Evolutionary conservation across 1,140 invertebrate species (phyloP), one percentile per base, ranked within the genome.

Genomic region (Nebria ingens): DNA sequence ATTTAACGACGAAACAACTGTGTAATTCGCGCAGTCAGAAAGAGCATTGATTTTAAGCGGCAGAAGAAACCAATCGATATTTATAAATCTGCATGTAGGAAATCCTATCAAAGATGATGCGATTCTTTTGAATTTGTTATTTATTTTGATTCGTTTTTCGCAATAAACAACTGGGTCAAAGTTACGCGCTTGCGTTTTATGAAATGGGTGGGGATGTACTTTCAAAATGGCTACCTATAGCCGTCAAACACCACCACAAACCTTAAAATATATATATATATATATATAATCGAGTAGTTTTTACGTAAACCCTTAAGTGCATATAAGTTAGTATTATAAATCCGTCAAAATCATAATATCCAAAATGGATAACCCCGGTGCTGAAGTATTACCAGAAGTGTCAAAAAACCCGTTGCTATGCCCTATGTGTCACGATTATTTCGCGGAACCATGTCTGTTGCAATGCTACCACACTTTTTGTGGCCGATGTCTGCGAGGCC

Each of bases 391-490:
- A n/a, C 61, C 69, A 60, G 68, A 70, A 29, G 68, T 68, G 55
- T 63, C 66, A 12, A 71, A 65, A 72, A 85, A 83, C 65, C 83
- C 83, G 0, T 68, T 86, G 9, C 67, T 82, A 13, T 86, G 83
- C 64, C 77, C 76, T 51, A 68, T 83, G 52, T 86, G 83, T 65
- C 80, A 85, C 56, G 77, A 84, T 59, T 82, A 84, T 62, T 86
- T 79, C 64, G 77, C 72, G 20, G 82, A 85, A 56, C 83, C 83
- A 9, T 82, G 83, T 58, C 73, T 86, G 45, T 73, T 86, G 2
- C 73, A 73, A 22, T 86, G 83, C 65, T 86, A 80, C 62, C 83
- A 86, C 65, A 82, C 82, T 9, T 84, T 85, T 64, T 86, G 83
- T 69, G 73, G 80, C 3, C 71, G 78, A 52, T 86, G 83, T 64